Base-by-base conservation (phyloP, 2,888 invertebrate genomes). In the Lysandra bellargus region DNA sequence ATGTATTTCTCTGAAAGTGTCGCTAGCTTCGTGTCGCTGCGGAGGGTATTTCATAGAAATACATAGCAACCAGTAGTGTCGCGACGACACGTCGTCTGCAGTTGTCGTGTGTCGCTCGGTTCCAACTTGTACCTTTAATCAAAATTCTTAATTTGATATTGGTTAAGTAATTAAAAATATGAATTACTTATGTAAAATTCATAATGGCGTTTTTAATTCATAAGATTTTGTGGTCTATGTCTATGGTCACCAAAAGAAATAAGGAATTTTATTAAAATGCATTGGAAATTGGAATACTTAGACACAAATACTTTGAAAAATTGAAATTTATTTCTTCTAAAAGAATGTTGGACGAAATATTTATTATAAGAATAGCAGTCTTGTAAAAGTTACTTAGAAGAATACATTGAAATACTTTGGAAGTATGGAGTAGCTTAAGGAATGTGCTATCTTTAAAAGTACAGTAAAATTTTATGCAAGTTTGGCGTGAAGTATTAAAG, bases 281-380 rank as follows among this genome's bases (percentile, higher is more conserved):
- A 33, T 69, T 37, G 33, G 33, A 69, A 69, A 33, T 69, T 37
- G 33, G 33, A 69, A 69, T 69, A 69, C 69, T 69, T 64, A 23
- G 64, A 64, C 17, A 64, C 33, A 69, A 69, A 69, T 69, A 69
- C 14, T 69, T 69, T 69, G 33, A 17, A 69, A 69, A 33, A 69
- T 12, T 33, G 4, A 30, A 69, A 5, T 37, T 69, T 69, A 12
- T 33, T 69, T 14, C 14, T 69, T 12, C 64, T 30, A 30, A 30
- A 33, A 69, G 69, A 69, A 37, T 69, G 17, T 69, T 69, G 69
- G 69, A 69, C 69, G 69, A 69, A 64, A 64, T 30, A 30, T 14
- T 69, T 64, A 33, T 37, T 37, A 69, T 69, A 37, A 69, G 33
- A 33, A 69, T 69, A 69, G 69, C 69, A 69, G 69, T 69, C 69